Conservation (phyloP, 1,140 invertebrate species). For the Paracyclopina nana region DNA sequence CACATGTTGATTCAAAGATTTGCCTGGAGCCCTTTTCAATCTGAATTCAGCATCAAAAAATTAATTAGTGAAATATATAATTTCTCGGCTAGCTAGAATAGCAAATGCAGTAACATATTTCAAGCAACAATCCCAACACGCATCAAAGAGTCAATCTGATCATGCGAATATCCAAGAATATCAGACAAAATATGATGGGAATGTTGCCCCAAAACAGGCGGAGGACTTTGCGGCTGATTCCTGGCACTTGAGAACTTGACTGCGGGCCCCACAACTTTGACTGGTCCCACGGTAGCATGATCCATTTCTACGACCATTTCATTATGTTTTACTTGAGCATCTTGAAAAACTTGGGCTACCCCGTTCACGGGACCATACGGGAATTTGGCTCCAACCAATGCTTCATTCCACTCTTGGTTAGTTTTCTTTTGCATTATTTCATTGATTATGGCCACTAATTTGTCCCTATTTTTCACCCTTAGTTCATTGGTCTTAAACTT, state of each 20-base stretch:
- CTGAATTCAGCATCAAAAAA: too few relatives aligned
- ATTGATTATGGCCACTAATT: conserved; percentile 41
- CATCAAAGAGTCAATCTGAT: too few relatives aligned
- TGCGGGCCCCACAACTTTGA: conserved; percentile 66
- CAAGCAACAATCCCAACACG: too few relatives aligned
- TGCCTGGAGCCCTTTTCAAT: too few relatives aligned
- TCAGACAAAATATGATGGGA: conserved; percentile 49
- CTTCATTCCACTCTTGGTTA: conserved; percentile 49
- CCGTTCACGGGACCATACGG: conserved; percentile 77
- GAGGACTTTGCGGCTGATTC: conserved; percentile 48
- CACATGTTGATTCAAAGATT: too few relatives aligned
- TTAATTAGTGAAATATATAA: too few relatives aligned
- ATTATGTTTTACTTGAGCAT: conserved; percentile 57
- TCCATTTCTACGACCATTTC: conserved; percentile 50
- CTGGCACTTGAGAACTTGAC: conserved; percentile 50
- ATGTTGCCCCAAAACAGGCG: conserved; percentile 68
- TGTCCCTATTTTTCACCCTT: conserved; percentile 52
- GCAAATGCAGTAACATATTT: too few relatives aligned
- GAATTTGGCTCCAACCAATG: conserved; percentile 51
- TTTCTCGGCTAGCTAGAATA: too few relatives aligned
- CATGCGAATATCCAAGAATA: too few relatives aligned
- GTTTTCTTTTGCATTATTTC: conserved; percentile 41
- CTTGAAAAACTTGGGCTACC: conserved; percentile 62
- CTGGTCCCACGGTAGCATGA: conserved; percentile 43
- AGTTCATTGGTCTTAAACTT: conserved; percentile 47